Evolutionary conservation across 2,797 vertebrate species (phyloP), one percentile per base, ranked within the genome.

Genomic region (Cottoperca gobio): DNA sequence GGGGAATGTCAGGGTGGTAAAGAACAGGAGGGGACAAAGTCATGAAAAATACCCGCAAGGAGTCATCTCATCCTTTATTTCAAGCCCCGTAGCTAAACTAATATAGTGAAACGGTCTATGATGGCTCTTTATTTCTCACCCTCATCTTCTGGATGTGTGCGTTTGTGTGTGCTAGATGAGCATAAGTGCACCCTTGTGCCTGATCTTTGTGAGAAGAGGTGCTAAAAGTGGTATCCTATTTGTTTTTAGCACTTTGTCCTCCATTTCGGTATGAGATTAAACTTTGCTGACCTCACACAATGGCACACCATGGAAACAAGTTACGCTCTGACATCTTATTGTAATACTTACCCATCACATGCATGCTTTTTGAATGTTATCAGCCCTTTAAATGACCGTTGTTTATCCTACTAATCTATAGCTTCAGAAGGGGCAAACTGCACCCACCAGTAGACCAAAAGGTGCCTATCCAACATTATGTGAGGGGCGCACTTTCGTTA

Each of bases 31-130:
- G 79, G 62, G 76, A 88, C 79, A 81, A 81, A 89, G 80, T 78
- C 86, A 88, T 91, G 76, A 84, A 73, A 86, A 83, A 80, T 45
- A 73, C 83, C 92, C 85, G 83, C 19, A 43, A 84, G 72, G 82
- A 86, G 70, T 81, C 79, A 52, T 90, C 64, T 65, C 68, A 58
- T 83, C 55, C 72, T 82, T 85, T 83, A 81, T 88, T 86, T 79
- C 73, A 77, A 83, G 85, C 65, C 86, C 73, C 3, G 17, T 64
- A 88, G 84, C 79, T 73, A 83, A 89, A 82, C 81, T 81, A 80
- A 90, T 85, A 86, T 39, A 84, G 68, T 85, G 75, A 80, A 89
- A 79, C 19, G 35, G 81, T 81, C 73, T 54, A 59, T 79, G 74
- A 73, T 54, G 23, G 78, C 37, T 21, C 43, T 81, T 66, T 83